Conservation (phyloP, 2,113 vertebrate species). For the Chaetodon trifascialis region DNA sequence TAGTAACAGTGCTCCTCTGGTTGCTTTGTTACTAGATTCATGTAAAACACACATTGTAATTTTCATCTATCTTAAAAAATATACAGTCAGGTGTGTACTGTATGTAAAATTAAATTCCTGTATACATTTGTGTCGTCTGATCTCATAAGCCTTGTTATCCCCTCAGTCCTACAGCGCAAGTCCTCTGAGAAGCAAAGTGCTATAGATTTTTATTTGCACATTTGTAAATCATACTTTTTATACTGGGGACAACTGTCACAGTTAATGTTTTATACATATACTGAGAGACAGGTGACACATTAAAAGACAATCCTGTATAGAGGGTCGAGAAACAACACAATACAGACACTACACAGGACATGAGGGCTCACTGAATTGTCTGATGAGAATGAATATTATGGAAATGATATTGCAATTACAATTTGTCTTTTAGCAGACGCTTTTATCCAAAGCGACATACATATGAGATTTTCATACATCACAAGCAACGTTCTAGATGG, state of each 20-base stretch:
- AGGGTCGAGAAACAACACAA: neutral
- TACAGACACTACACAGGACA: neutral
- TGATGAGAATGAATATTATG: neutral
- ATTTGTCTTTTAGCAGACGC: too few species aligned
- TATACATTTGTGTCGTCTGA: neutral
- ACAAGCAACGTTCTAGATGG: too few species aligned
- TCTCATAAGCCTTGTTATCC: neutral
- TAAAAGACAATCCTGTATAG: neutral
- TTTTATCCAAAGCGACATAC: too few species aligned
- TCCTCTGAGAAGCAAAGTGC: neutral
- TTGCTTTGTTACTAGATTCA: neutral
- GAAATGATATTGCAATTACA: too few species aligned
- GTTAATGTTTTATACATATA: neutral
- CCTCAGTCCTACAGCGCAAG: neutral
- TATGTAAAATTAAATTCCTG: constrained; percentile 18
- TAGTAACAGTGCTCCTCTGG: neutral
- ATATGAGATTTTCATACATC: too few species aligned
- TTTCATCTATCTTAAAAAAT: neutral
- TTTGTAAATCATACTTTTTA: neutral
- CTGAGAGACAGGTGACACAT: neutral
- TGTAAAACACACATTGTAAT: neutral
- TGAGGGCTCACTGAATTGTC: neutral
- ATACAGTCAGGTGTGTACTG: neutral
- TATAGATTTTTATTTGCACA: neutral
- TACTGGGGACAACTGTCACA: neutral